These are phyloP conservation scores for Mastigias papua DNA, from an alignment of 30 jellyfish, hydroid and myxozoan genomes.

Conservation along the genomic window DNA sequence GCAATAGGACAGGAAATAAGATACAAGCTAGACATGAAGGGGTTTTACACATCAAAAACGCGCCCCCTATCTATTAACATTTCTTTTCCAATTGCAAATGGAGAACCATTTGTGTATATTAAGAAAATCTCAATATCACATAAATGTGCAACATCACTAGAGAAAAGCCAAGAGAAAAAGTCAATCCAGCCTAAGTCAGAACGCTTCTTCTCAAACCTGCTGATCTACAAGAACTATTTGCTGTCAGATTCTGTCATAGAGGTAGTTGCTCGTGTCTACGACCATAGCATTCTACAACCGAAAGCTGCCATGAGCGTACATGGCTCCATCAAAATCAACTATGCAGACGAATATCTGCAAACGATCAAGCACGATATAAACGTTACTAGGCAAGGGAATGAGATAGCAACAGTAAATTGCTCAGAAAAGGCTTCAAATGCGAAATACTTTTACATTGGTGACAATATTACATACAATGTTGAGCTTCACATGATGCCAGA, in stretches of 20 bases:
- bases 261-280: conserved; percentile 22
- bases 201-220: background rate
- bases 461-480: conserved; percentile 20
- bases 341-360: conserved; percentile 10
- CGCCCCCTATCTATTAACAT: conserved; percentile 17
- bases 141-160: background rate
- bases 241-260: conserved; percentile 32
- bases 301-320: background rate
- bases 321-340: conserved; percentile 14
- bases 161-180: background rate
- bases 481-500: background rate
- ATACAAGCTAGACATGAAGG: conserved; percentile 5
- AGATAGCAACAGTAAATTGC: conserved; percentile 9
- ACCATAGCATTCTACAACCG: conserved; percentile 30
- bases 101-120: conserved; percentile 27
- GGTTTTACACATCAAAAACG: conserved; percentile 37
- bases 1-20: background rate
- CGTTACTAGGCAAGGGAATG: conserved; percentile 16
- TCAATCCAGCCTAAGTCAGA: background rate
- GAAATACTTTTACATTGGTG: conserved; percentile 35
- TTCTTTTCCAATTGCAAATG: conserved; percentile 34
- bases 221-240: background rate
- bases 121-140: background rate
- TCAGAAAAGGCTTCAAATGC: background rate
- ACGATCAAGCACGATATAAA: background rate